Conservation (phyloP, 2,888 invertebrate genomes). For the Apotomis capreana region DNA sequence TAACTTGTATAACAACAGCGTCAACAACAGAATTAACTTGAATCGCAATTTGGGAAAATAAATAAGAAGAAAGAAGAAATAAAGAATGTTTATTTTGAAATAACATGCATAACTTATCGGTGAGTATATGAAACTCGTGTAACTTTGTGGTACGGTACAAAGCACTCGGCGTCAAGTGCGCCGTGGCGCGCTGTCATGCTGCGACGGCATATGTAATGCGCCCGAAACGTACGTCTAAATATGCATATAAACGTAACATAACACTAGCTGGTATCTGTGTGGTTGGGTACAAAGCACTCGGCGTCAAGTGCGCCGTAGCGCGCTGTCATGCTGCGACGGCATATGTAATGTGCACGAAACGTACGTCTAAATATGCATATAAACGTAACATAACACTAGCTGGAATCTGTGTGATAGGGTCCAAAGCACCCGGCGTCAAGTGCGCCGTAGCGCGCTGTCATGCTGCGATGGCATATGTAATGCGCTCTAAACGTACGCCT, state of each 20-base stretch:
- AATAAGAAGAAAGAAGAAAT: neutral
- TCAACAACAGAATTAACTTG: neutral
- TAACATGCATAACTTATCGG: too few relatives aligned
- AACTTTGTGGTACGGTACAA: neutral
- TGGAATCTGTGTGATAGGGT: too few relatives aligned
- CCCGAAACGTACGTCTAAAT: neutral
- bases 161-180: neutral
- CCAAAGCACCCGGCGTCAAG: neutral
- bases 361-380: neutral
- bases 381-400: neutral
- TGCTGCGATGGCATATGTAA: neutral
- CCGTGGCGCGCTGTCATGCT: neutral
- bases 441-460: neutral
- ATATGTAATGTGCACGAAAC: neutral
- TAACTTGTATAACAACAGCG: neutral
- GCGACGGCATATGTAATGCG: constrained; percentile 1
- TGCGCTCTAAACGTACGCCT: neutral
- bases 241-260: neutral
- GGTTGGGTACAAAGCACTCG: neutral
- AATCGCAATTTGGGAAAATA: neutral
- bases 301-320: neutral
- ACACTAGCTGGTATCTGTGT: neutral
- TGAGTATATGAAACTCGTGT: too few relatives aligned
- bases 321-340: neutral
- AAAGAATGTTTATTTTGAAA: too few relatives aligned